Conservation (phyloP, 2,113 vertebrate genomes). For the human (Homo sapiens) region DNA sequence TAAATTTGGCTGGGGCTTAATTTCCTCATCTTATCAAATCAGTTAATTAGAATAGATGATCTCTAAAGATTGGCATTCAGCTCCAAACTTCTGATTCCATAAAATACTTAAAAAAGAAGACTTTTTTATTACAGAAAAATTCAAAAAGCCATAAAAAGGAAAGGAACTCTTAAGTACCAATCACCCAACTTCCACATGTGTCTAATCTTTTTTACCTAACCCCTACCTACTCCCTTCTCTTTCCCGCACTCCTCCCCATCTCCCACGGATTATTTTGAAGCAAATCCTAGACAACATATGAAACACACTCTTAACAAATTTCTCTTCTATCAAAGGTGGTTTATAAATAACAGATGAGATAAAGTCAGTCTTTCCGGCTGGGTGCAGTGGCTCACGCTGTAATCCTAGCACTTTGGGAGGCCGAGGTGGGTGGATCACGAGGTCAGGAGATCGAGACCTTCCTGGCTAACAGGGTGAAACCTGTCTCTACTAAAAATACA, state of each 20-base stretch:
- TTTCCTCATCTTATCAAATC: not conserved
- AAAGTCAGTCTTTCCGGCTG: no score
- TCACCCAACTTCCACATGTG: not conserved
- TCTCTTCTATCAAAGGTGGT: not conserved
- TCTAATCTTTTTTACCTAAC: not conserved
- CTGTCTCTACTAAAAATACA: no score
- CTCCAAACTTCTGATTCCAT: not conserved
- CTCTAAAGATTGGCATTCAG: not conserved
- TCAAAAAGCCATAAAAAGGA: not conserved
- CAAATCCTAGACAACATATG: not conserved
- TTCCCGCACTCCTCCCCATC: not conserved
- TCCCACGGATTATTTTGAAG: not conserved
- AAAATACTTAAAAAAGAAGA: not conserved
- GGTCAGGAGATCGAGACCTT: no score
- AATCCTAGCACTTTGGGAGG: no score
- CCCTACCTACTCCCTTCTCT: not conserved
- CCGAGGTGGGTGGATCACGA: no score
- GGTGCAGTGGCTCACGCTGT: no score
- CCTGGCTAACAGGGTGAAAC: no score
- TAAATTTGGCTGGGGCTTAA: not conserved
- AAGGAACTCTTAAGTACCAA: not conserved
- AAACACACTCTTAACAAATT: conserved; percentile 6
- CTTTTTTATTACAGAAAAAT: not conserved
- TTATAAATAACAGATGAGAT: not conserved
- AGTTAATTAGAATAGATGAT: not conserved